phyloP scores from a whole-genome alignment of 2,888 invertebrate genomes.

The Dynastes hyllus region DNA sequence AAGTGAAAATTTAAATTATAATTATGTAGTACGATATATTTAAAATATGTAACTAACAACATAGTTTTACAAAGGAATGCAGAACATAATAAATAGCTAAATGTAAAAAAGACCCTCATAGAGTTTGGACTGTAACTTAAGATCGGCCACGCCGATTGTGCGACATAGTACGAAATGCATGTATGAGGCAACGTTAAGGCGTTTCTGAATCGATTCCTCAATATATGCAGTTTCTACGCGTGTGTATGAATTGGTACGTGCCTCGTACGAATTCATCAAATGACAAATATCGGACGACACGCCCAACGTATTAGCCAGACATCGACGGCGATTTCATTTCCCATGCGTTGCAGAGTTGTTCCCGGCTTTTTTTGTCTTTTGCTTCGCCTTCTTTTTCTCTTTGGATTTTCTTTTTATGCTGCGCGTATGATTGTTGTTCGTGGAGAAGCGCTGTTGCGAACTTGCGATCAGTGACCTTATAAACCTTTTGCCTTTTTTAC shows the following conservation, averaged over 20 bases:
- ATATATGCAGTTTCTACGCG: constrained; percentile 1
- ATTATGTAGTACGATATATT: too few species aligned
- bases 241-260: constrained; percentile 1
- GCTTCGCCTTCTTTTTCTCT: not conserved
- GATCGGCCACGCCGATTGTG: too few species aligned
- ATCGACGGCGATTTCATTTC: constrained; percentile 12
- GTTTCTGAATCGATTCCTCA: constrained; percentile 15
- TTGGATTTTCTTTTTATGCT: not conserved
- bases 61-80: too few species aligned
- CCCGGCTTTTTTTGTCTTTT: not conserved
- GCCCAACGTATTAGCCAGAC: constrained; percentile 28
- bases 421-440: constrained; percentile 2
- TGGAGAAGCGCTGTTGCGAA: not conserved
- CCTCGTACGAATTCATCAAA: constrained; percentile 27
- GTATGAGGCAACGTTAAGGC: constrained; percentile 13
- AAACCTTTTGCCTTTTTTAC: too few species aligned
- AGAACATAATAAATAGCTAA: too few species aligned
- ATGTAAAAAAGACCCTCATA: too few species aligned
- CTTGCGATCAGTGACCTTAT: too few species aligned
- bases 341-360: not conserved
- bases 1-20: too few species aligned
- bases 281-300: constrained; percentile 36
- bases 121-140: too few species aligned
- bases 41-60: too few species aligned
- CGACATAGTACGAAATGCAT: too few species aligned